phyloP scores from a whole-genome alignment of 2,888 invertebrate genomes.

The Cinara cedri region DNA sequence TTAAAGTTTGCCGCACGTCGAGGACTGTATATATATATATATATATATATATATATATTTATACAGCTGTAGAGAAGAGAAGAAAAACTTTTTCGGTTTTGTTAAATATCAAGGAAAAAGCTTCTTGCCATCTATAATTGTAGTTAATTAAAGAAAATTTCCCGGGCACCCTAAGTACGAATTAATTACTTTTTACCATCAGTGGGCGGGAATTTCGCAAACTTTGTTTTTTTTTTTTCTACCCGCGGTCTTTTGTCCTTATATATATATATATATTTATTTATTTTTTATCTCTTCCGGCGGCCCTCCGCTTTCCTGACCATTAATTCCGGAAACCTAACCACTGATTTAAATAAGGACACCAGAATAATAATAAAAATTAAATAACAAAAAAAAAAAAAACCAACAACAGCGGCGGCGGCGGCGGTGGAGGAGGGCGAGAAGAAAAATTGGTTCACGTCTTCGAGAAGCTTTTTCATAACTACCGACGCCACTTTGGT shows the following conservation, averaged over 20 bases:
- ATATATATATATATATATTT: no score
- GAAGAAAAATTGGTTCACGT: constrained; percentile 51
- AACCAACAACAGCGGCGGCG: constrained; percentile 9
- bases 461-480: constrained; percentile 45
- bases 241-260: constrained; percentile 45
- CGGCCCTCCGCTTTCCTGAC: constrained; percentile 46
- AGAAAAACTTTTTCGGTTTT: constrained; percentile 55
- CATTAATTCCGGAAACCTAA: constrained; percentile 57
- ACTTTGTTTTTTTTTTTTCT: constrained; percentile 57
- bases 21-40: no score
- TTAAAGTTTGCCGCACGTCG: constrained; percentile 42
- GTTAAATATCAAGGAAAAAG: constrained; percentile 55
- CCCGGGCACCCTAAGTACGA: constrained; percentile 56
- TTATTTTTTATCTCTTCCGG: constrained; percentile 24
- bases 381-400: constrained; percentile 32
- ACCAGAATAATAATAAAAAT: constrained; percentile 40
- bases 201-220: constrained; percentile 56
- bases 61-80: background rate
- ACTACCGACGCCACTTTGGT: constrained; percentile 19
- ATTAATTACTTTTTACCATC: constrained; percentile 57
- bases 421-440: constrained; percentile 14
- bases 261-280: constrained; percentile 37
- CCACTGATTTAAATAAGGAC: constrained; percentile 55
- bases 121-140: constrained; percentile 55
- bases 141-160: constrained; percentile 57